Evolutionary conservation across 2,797 vertebrate genomes (phyloP).

Genomic region (Acridotheres tristis): DNA sequence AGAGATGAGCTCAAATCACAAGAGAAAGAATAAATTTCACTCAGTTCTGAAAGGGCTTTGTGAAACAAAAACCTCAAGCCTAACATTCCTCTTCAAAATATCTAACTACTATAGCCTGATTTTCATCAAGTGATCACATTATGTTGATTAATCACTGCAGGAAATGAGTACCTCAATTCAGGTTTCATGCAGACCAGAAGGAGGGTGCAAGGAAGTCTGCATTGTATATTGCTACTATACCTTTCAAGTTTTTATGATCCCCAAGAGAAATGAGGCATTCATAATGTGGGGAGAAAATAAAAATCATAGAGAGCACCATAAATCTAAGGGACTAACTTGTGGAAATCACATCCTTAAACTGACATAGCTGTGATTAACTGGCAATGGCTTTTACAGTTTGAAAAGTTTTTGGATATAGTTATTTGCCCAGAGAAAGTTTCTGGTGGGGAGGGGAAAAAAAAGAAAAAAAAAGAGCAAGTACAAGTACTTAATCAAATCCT

Average conservation of each 20-base stretch:
- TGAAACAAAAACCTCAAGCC: neutral
- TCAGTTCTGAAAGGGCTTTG: neutral
- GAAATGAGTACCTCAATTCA: conserved; percentile 66
- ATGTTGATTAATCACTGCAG: conserved; percentile 70
- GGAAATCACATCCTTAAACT: conserved; percentile 69
- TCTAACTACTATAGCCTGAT: conserved; percentile 13
- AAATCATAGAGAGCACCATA: conserved; percentile 67
- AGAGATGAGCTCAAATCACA: conserved; percentile 17
- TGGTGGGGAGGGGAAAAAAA: neutral
- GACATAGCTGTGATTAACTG: conserved; percentile 59
- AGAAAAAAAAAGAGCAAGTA: neutral
- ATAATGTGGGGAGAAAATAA: conserved; percentile 62
- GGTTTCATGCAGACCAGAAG: conserved; percentile 51
- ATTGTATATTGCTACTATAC: conserved; percentile 65
- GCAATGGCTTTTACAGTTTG: conserved; percentile 52
- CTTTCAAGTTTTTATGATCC: conserved; percentile 63
- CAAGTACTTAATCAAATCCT: conserved; percentile 42
- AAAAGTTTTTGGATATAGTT: conserved; percentile 46
- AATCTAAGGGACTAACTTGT: conserved; percentile 65
- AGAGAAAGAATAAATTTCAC: conserved; percentile 28
- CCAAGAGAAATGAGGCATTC: conserved; percentile 68
- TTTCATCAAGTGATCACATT: conserved; percentile 55
- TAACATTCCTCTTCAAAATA: conserved; percentile 12
- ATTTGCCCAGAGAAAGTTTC: conserved; percentile 41
- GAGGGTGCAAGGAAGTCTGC: conserved; percentile 65